These are phyloP conservation scores for Hirudinaria manillensis DNA, from an alignment of 2,888 invertebrate species.

Conservation along the genomic window DNA sequence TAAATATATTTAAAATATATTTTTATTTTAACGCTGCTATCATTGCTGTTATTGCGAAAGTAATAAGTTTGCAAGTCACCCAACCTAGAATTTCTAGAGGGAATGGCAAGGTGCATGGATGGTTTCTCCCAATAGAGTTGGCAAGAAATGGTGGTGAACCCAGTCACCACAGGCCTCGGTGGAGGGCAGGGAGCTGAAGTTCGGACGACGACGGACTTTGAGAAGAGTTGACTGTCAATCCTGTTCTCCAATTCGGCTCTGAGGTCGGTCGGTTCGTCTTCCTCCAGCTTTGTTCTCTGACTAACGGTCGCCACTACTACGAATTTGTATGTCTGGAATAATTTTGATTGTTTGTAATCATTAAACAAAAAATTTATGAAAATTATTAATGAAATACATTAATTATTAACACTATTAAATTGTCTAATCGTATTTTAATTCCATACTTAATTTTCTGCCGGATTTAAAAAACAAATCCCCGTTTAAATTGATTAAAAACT, in stretches of 20 bases:
- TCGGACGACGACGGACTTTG: constrained; percentile 47
- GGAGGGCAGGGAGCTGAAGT: constrained; percentile 52
- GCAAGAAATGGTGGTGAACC: constrained; percentile 49
- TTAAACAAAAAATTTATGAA: neutral
- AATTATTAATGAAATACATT: neutral
- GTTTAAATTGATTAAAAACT: too few relatives aligned
- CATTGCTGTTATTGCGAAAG: too few relatives aligned
- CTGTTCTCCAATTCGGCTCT: constrained; percentile 44
- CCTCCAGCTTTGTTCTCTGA: constrained; percentile 50
- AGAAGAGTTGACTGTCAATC: constrained; percentile 4
- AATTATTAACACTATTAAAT: neutral
- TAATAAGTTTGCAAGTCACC: neutral
- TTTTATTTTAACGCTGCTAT: too few relatives aligned
- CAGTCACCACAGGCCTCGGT: constrained; percentile 47
- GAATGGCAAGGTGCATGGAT: constrained; percentile 44
- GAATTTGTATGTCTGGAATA: constrained; percentile 46
- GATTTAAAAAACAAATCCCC: neutral
- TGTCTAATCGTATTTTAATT: too few relatives aligned
- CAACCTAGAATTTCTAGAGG: neutral
- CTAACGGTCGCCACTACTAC: constrained; percentile 53
- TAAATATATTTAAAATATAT: too few relatives aligned
- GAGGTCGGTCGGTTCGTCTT: constrained; percentile 43
- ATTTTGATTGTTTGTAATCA: neutral
- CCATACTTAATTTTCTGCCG: too few relatives aligned
- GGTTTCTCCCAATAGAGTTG: constrained; percentile 54